Evolutionary conservation across 2,113 vertebrate genomes (phyloP).

Genomic region (Phalacrocorax pelagicus): DNA sequence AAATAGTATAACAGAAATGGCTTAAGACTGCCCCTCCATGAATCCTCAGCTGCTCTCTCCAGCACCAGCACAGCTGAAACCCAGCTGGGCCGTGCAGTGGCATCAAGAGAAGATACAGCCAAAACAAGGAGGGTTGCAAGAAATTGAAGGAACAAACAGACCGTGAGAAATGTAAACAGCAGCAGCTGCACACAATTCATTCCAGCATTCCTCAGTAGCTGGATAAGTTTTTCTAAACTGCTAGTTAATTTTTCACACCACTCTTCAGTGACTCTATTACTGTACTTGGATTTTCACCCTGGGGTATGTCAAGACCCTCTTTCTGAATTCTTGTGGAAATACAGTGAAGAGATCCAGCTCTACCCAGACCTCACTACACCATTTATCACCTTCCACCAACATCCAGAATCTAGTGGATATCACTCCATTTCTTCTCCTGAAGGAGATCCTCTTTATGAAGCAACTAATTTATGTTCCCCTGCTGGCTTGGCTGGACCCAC

Average conservation of each 20-base stretch:
- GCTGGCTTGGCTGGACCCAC: not conserved
- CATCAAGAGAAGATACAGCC: not conserved
- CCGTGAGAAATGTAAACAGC: not conserved
- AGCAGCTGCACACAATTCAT: not conserved
- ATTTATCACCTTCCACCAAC: fast-evolving
- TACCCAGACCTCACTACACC: not conserved
- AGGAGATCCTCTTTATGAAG: not conserved
- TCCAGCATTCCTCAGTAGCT: not conserved
- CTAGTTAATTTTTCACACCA: not conserved
- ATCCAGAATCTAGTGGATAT: not conserved
- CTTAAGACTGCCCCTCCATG: not conserved
- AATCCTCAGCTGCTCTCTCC: not conserved
- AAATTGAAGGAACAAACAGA: not conserved
- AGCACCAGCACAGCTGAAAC: not conserved
- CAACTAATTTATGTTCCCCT: not conserved
- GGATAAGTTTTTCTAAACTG: not conserved
- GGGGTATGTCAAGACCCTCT: not conserved
- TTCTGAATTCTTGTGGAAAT: not conserved
- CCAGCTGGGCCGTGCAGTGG: not conserved
- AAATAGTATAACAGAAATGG: not conserved
- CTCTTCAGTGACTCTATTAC: not conserved
- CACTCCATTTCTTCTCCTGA: fast-evolving
- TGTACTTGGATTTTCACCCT: not conserved
- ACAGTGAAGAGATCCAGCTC: not conserved
- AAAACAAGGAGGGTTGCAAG: not conserved